A percentile compares a stretch with the other conserved stretches of the same genome.
phyloP scores from a whole-genome alignment of 2,797 vertebrate genomes.

The Thaleichthys pacificus region DNA sequence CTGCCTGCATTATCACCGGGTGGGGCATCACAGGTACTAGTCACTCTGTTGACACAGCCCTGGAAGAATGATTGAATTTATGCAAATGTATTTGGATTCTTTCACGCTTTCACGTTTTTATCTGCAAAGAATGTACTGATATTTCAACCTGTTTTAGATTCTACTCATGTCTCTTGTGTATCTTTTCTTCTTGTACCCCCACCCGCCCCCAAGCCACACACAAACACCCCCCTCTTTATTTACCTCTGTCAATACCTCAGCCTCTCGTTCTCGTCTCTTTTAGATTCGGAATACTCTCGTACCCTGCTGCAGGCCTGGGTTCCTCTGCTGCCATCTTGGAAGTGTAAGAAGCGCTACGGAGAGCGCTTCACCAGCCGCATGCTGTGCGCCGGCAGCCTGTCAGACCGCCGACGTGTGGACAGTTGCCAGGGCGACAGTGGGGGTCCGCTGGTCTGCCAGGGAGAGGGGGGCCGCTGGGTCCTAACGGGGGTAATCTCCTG shows the following conservation, averaged over 20 bases:
- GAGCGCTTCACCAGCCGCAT: constrained; percentile 83
- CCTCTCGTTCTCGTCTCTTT: not conserved
- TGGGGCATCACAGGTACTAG: constrained; percentile 81
- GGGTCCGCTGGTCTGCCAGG: constrained; percentile 84
- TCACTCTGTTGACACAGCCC: not conserved
- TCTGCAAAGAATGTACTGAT: too few relatives aligned
- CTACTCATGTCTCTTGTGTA: not conserved
- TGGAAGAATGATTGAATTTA: not conserved
- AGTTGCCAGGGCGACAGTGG: constrained; percentile 90
- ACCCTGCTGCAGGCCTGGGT: constrained; percentile 84
- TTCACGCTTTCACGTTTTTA: too few relatives aligned
- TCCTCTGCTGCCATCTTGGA: constrained; percentile 78
- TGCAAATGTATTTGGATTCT: not conserved
- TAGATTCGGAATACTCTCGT: constrained; percentile 84
- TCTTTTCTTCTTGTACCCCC: not conserved
- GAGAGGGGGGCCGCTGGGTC: constrained; percentile 78
- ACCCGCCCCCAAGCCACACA: too few relatives aligned
- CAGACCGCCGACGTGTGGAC: constrained; percentile 80
- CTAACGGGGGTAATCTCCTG: constrained; percentile 87
- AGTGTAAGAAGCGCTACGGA: constrained; percentile 78
- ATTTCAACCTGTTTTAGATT: not conserved
- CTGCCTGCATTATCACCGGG: constrained; percentile 83
- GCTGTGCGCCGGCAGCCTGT: constrained; percentile 87
- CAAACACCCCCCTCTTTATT: too few relatives aligned
- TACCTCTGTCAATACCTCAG: not conserved